Evolutionary conservation across 1,140 invertebrate species (phyloP), one percentile per base, ranked within the genome.

Genomic region (Apis laboriosa): DNA sequence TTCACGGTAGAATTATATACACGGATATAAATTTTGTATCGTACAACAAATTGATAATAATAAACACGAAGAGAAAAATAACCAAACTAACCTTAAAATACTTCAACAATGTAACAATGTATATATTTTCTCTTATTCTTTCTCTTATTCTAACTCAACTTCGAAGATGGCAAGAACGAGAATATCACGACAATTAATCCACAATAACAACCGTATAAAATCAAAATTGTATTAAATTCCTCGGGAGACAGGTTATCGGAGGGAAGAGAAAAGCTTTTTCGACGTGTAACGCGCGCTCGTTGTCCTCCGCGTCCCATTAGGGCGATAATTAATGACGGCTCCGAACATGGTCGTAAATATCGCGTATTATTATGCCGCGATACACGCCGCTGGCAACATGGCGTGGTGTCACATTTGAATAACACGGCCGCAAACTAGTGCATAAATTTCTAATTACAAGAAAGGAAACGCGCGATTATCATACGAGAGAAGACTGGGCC

Each of bases 401-500:
- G 88, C 91, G 82, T 90, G 91, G 85, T 92, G 92, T 93, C 92
- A 92, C 92, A 93, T 93, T 93, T 93, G 92, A 93, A 93, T 93
- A 93, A 93, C 92, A 93, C 77, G 91, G 71, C 88, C 85, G 86
- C 86, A 72, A 92, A 92, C 91, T 92, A 93, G 92, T 93, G 91
- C 92, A 93, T 93, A 93, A 92, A 93, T 93, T 93, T 93, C 89
- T 93, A 93, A 93, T 93, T 93, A 93, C 92, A 93, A 93, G 92
- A 88, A 91, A 89, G 87, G 87, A 88, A 90, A 84, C 68, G 67
- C 56, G 51, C n/a, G 76, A 53, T 84, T 72, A 74, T 84, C 80
- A 68, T 82, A 82, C 80, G 61, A 19, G 28, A 9, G 17, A 5
- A 19, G 28, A 19, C n/a, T 53, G 15, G 24, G 28, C 19, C 49